Conservation (phyloP, 2,113 vertebrate genomes). For the Vidua macroura region DNA sequence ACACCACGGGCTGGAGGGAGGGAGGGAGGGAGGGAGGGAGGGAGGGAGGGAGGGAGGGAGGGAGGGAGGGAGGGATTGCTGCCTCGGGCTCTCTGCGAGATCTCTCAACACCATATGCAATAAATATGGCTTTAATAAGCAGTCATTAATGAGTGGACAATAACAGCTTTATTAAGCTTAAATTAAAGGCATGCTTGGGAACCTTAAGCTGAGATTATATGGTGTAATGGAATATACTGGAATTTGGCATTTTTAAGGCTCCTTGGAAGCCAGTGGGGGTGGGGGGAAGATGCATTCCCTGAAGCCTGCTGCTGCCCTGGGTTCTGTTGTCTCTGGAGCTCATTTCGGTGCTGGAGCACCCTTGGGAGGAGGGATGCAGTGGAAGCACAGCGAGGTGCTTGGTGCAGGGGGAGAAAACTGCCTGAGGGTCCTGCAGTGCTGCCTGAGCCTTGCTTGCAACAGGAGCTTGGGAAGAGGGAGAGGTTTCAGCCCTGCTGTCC, state of each 20-base stretch:
- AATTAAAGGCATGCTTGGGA: conserved; percentile 62
- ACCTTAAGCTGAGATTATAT: neutral
- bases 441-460: fast-evolving
- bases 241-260: neutral
- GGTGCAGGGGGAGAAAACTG: neutral
- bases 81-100: neutral
- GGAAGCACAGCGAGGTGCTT: fast-evolving
- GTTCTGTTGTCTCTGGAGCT: neutral
- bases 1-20: neutral
- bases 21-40: neutral
- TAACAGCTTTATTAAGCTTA: conserved; percentile 62
- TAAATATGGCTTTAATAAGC: conserved; percentile 58
- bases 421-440: fast-evolving
- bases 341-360: neutral
- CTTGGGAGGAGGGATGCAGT: neutral
- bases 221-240: conserved; percentile 40
- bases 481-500: neutral
- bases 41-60: neutral
- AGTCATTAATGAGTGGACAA: conserved; percentile 59
- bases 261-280: neutral
- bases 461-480: neutral
- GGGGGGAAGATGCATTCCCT: neutral
- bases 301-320: neutral
- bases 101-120: neutral
- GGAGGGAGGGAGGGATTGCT: neutral